These are phyloP conservation scores for Lampris incognitus DNA, from an alignment of 2,113 vertebrate genomes.

Conservation along the genomic window DNA sequence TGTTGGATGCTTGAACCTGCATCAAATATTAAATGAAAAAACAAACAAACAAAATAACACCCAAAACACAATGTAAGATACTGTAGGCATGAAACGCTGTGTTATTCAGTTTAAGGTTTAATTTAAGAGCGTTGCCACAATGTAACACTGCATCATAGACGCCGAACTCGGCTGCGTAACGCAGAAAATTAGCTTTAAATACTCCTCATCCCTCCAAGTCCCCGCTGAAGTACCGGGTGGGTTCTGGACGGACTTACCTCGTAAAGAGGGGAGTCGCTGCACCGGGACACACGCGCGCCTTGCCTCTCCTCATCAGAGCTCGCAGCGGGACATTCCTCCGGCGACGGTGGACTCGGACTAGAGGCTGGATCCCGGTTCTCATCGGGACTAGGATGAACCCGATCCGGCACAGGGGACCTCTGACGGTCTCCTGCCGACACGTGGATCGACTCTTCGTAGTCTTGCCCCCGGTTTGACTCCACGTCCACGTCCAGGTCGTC, in stretches of 20 bases:
- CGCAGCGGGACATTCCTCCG: constrained; percentile 56
- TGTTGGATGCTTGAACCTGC: too few relatives aligned
- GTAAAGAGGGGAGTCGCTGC: constrained; percentile 74
- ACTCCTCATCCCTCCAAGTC: too few relatives aligned
- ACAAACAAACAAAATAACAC: too few relatives aligned
- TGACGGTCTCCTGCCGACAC: constrained; percentile 67
- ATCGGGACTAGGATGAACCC: constrained; percentile 60
- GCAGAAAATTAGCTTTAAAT: too few relatives aligned
- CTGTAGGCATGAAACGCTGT: too few relatives aligned
- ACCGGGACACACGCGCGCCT: constrained; percentile 73
- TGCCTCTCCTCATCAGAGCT: constrained; percentile 78
- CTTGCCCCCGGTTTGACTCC: constrained; percentile 89
- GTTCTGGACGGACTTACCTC: constrained; percentile 67
- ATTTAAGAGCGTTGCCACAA: too few relatives aligned
- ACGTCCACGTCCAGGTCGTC: constrained; percentile 95
- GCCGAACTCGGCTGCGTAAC: too few relatives aligned
- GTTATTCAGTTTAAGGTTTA: too few relatives aligned
- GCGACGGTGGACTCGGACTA: constrained; percentile 60
- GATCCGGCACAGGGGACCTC: constrained; percentile 70
- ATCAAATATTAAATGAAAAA: too few relatives aligned
- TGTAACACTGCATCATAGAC: too few relatives aligned
- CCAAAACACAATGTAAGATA: too few relatives aligned
- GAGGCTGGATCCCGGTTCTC: constrained; percentile 66
- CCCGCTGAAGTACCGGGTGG: too few relatives aligned
- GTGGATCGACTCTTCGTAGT: constrained; percentile 83